phyloP scores from a whole-genome alignment of 2,113 vertebrate species.

The Tyrannus savana region DNA sequence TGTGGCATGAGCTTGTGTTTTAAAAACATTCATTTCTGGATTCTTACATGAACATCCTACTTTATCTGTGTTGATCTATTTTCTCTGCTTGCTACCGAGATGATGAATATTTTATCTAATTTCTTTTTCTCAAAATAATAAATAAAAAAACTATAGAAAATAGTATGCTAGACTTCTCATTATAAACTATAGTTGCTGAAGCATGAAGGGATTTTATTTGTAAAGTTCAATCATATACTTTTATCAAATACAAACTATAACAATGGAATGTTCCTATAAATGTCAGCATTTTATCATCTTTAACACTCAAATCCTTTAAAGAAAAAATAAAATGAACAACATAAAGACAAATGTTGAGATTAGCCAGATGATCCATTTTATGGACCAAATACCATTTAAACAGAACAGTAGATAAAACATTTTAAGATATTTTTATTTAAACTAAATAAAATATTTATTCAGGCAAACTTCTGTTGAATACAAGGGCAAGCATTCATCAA shows the following conservation, averaged over 20 bases:
- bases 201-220: slow-evolving; percentile 23
- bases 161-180: background rate
- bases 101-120: background rate
- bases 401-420: slow-evolving; percentile 58
- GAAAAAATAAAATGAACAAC: slow-evolving; percentile 48
- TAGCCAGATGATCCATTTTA: slow-evolving; percentile 42
- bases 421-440: slow-evolving; percentile 69
- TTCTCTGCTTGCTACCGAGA: background rate
- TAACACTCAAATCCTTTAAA: slow-evolving; percentile 17
- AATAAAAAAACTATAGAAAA: background rate
- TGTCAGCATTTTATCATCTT: slow-evolving; percentile 48
- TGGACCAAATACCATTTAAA: slow-evolving; percentile 58
- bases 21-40: background rate
- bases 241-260: slow-evolving; percentile 47
- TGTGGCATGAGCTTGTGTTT: background rate
- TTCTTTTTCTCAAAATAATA: background rate
- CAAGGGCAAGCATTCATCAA: slow-evolving; percentile 48
- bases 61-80: background rate
- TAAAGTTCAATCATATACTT: slow-evolving; percentile 60
- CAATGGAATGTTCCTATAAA: slow-evolving; percentile 49
- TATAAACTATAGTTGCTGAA: slow-evolving; percentile 19
- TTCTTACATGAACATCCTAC: background rate
- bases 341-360: slow-evolving; percentile 42
- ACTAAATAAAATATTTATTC: slow-evolving; percentile 71
- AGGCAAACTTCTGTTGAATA: slow-evolving; percentile 39